Evolutionary conservation across 1,140 invertebrate species (phyloP).

Genomic region (Euwallacea fornicatus): DNA sequence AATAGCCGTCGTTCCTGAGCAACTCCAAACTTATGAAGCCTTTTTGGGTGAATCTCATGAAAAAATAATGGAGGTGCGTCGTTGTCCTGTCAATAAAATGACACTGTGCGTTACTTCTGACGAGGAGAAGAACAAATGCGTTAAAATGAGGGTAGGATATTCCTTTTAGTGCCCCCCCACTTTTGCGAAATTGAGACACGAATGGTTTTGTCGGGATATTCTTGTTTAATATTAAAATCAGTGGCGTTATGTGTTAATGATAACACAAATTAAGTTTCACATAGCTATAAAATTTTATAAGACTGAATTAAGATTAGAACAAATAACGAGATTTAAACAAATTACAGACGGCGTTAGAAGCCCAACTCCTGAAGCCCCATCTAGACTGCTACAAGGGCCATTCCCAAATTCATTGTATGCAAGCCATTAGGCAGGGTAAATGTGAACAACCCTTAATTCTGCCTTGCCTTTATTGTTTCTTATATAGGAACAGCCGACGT

Average conservation of each 20-base stretch:
- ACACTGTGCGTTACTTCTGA: constrained; percentile 89
- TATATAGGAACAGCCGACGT: constrained; percentile 73
- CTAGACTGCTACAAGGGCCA: constrained; percentile 83
- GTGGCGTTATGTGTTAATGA: background rate
- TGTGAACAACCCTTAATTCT: background rate
- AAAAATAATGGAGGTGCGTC: constrained; percentile 70
- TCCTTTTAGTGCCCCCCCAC: background rate
- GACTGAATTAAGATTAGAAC: background rate
- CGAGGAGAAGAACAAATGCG: constrained; percentile 87
- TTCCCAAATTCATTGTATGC: constrained; percentile 90
- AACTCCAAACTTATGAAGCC: constrained; percentile 63
- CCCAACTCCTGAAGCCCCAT: constrained; percentile 84
- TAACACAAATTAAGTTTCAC: no score
- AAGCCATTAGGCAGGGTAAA: constrained; percentile 68
- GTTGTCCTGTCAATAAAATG: constrained; percentile 79
- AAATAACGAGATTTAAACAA: constrained; percentile 13
- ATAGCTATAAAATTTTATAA: background rate
- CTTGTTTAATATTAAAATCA: constrained; percentile 2
- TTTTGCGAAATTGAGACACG: background rate
- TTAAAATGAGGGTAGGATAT: constrained; percentile 81
- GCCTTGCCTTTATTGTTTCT: background rate
- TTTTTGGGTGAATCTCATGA: constrained; percentile 67
- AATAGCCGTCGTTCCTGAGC: constrained; percentile 62
- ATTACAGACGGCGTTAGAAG: constrained; percentile 78
- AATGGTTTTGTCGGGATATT: no score